A percentile compares a stretch with the other conserved stretches of the same genome.
phyloP scores from a whole-genome alignment of 2,888 invertebrate genomes.

The Parochlus steinenii region DNA sequence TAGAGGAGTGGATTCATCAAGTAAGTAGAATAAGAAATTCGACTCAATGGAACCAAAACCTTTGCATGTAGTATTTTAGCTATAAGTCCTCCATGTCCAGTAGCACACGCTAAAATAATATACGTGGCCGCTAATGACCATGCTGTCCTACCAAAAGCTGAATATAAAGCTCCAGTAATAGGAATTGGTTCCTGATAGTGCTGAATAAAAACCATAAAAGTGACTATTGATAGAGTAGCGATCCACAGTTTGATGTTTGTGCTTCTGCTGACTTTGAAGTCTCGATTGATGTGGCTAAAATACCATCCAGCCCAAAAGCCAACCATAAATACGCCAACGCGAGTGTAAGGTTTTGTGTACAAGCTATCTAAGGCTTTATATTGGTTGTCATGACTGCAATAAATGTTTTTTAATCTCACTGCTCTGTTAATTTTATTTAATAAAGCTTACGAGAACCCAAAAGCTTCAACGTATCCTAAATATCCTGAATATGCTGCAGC shows the following conservation, averaged over 20 bases:
- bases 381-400: constrained; percentile 15
- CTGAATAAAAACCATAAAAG: constrained; percentile 30
- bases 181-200: constrained; percentile 25
- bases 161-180: constrained; percentile 27
- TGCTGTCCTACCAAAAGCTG: constrained; percentile 28
- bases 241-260: constrained; percentile 21
- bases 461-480: too few relatives aligned
- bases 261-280: constrained; percentile 16
- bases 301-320: constrained; percentile 27
- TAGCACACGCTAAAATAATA: constrained; percentile 32
- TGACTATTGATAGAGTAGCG: constrained; percentile 26
- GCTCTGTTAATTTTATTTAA: background rate
- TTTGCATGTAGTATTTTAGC: constrained; percentile 25
- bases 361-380: constrained; percentile 17
- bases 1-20: constrained; percentile 33
- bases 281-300: constrained; percentile 19
- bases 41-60: constrained; percentile 23
- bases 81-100: constrained; percentile 32
- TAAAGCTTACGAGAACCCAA: constrained; percentile 10
- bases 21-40: constrained; percentile 34
- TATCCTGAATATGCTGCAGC: too few relatives aligned
- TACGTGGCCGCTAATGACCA: constrained; percentile 34
- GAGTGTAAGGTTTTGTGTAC: constrained; percentile 26
- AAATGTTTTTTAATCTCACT: too few relatives aligned
- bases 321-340: constrained; percentile 26